Conservation (phyloP, 2,113 vertebrate species). For the Strix aluco region DNA sequence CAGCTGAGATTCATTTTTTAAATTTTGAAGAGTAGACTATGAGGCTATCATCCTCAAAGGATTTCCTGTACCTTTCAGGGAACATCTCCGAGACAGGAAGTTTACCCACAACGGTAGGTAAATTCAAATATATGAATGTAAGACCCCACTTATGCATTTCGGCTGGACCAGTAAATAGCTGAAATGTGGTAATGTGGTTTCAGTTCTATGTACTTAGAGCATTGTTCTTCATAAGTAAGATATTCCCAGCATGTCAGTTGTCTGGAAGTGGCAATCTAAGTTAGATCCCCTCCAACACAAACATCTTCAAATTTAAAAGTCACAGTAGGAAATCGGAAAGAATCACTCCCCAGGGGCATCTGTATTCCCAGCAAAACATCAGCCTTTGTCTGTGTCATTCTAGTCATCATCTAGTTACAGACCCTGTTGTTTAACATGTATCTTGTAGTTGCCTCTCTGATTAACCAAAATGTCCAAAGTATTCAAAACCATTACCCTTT, state of each 20-base stretch:
- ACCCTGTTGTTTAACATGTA: not conserved
- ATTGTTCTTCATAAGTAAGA: not conserved
- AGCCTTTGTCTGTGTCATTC: not conserved
- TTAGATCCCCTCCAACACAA: slow-evolving; percentile 1
- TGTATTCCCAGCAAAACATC: not conserved
- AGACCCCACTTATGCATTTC: not conserved
- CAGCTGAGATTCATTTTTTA: not conserved
- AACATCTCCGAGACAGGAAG: not conserved
- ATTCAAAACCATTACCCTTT: not conserved
- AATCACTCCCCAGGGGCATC: not conserved
- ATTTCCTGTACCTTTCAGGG: not conserved
- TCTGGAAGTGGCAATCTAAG: not conserved
- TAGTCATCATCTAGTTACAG: not conserved
- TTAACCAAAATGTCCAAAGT: not conserved
- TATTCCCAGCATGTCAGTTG: not conserved
- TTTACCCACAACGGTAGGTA: not conserved
- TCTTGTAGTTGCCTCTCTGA: not conserved
- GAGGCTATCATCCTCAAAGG: not conserved
- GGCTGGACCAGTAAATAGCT: not conserved
- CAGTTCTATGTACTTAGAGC: not conserved
- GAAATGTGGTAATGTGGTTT: not conserved
- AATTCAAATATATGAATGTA: not conserved
- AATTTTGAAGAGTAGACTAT: not conserved
- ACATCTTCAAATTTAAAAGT: slow-evolving; percentile 22
- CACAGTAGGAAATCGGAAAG: not conserved